These are phyloP conservation scores for Agrochola lychnidis DNA, from an alignment of 2,888 invertebrate species.

Conservation along the genomic window DNA sequence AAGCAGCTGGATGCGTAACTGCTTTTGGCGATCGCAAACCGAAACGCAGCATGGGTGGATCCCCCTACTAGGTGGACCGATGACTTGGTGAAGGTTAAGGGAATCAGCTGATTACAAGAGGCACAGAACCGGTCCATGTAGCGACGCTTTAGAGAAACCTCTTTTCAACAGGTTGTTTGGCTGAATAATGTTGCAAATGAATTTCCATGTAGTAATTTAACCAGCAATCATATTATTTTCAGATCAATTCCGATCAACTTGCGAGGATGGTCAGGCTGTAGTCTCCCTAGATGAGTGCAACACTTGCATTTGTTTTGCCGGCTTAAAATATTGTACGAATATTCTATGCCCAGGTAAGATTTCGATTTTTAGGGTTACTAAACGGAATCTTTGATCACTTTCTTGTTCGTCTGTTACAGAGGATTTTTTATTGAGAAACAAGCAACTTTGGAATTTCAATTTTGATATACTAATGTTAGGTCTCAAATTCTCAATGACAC, in stretches of 20 bases:
- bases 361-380: background rate
- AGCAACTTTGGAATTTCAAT: background rate
- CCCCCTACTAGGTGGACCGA: background rate
- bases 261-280: constrained; percentile 9
- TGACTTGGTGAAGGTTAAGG: background rate
- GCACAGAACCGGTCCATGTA: too few species aligned
- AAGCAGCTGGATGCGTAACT: too few species aligned
- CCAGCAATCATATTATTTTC: background rate
- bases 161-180: background rate
- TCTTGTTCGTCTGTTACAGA: too few species aligned
- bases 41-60: background rate
- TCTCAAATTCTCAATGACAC: too few species aligned
- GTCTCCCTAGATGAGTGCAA: constrained; percentile 30
- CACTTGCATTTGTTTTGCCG: constrained; percentile 36
- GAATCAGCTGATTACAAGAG: background rate
- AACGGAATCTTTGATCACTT: background rate
- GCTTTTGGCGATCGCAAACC: background rate
- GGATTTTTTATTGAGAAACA: background rate
- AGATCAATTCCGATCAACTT: constrained; percentile 14
- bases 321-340: constrained; percentile 17
- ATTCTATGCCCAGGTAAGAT: constrained; percentile 26
- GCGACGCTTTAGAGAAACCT: background rate
- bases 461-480: background rate
- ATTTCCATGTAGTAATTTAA: background rate
- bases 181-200: background rate